Conservation (phyloP, 2,888 invertebrate species). For the Cheiracanthium punctorium region DNA sequence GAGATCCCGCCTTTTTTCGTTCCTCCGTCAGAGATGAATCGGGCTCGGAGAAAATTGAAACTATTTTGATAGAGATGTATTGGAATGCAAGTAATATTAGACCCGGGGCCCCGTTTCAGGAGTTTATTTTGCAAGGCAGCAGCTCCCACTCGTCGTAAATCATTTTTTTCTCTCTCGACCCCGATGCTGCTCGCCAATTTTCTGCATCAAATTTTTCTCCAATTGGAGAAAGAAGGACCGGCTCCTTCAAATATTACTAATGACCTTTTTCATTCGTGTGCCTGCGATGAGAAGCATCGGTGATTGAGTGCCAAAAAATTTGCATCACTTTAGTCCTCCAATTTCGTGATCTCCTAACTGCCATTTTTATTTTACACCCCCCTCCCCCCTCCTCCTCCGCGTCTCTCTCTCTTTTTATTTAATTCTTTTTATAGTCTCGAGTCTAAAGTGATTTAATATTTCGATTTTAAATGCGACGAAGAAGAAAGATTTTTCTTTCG, state of each 20-base stretch:
- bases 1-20: constrained; percentile 50
- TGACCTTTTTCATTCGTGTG: constrained; percentile 3
- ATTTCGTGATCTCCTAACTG: neutral
- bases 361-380: too few relatives aligned
- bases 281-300: neutral
- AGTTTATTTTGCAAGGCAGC: constrained; percentile 54
- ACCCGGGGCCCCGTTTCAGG: constrained; percentile 56
- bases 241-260: constrained; percentile 14
- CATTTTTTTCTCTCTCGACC: constrained; percentile 24
- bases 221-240: neutral
- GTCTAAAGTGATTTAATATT: neutral
- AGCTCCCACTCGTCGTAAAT: constrained; percentile 29
- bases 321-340: neutral
- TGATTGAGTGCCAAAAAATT: neutral
- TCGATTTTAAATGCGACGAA: neutral
- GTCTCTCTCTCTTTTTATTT: too few relatives aligned
- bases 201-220: constrained; percentile 20
- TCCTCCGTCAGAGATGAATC: constrained; percentile 50
- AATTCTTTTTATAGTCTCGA: neutral
- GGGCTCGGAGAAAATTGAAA: constrained; percentile 40
- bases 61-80: constrained; percentile 69
- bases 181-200: constrained; percentile 9
- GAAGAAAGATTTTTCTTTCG: too few relatives aligned
- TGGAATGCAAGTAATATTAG: constrained; percentile 69
- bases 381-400: too few relatives aligned